These are phyloP conservation scores for Drosophila testacea DNA, from an alignment of 2,888 invertebrate species.

Conservation along the genomic window DNA sequence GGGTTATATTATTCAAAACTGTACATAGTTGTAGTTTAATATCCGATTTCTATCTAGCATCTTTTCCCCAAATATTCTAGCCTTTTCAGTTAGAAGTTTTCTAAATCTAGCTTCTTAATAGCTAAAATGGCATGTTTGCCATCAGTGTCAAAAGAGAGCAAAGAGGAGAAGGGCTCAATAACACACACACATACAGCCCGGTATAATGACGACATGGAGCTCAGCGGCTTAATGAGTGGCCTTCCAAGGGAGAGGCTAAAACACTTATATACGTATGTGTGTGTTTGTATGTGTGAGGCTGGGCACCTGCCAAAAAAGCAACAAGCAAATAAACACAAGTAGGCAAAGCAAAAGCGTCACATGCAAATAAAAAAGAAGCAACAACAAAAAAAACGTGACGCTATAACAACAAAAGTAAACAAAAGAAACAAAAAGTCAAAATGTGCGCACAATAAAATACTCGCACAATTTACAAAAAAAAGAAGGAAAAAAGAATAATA, in stretches of 20 bases:
- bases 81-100: too few relatives aligned
- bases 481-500: conserved; percentile 15
- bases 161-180: conserved; percentile 10
- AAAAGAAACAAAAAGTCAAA: conserved; percentile 45
- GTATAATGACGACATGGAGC: conserved; percentile 31
- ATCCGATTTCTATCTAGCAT: too few relatives aligned
- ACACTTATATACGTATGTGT: background rate
- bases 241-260: conserved; percentile 9
- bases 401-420: conserved; percentile 55
- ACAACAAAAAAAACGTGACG: conserved; percentile 59
- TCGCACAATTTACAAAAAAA: conserved; percentile 40
- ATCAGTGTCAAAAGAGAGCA: conserved; percentile 4
- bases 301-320: conserved; percentile 61
- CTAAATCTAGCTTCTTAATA: background rate
- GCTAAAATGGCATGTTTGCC: too few relatives aligned
- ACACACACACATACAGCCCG: conserved; percentile 5
- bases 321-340: conserved; percentile 59
- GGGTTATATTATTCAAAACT: too few relatives aligned
- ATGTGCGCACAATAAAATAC: conserved; percentile 42
- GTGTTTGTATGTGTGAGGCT: conserved; percentile 10
- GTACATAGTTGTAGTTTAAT: too few relatives aligned
- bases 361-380: conserved; percentile 54
- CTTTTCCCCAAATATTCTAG: too few relatives aligned
- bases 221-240: conserved; percentile 40
- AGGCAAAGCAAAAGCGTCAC: conserved; percentile 41